Evolutionary conservation across 2,888 invertebrate genomes (phyloP).

Genomic region (Thecocarcelia acutangulata): DNA sequence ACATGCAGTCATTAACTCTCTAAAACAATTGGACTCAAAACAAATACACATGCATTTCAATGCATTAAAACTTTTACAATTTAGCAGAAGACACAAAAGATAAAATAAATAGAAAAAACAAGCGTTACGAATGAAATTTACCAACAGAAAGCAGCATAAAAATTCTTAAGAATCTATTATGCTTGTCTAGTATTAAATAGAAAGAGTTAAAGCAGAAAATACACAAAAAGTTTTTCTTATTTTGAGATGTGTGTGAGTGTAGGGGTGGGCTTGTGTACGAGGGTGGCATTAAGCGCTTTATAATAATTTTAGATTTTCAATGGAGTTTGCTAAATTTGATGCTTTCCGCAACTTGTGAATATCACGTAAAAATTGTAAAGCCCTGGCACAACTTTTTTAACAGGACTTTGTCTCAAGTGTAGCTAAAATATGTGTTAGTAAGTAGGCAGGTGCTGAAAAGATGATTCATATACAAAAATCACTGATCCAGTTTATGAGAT

Average conservation of each 20-base stretch:
- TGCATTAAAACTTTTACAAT: conserved; percentile 1
- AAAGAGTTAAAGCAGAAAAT: conserved; percentile 13
- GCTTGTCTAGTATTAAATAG: conserved; percentile 31
- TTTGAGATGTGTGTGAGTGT: too few relatives aligned
- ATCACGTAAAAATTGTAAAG: too few relatives aligned
- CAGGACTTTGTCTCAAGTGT: too few relatives aligned
- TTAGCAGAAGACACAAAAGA: conserved; percentile 6
- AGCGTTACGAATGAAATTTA: background rate
- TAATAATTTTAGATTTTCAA: too few relatives aligned
- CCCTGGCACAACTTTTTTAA: too few relatives aligned
- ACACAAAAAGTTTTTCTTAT: background rate
- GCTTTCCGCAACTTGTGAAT: too few relatives aligned
- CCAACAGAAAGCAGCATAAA: conserved; percentile 16
- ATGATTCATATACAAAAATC: too few relatives aligned
- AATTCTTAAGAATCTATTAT: conserved; percentile 42
- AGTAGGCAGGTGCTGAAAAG: too few relatives aligned
- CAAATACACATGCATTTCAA: background rate
- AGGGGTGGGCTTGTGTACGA: background rate
- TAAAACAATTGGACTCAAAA: background rate
- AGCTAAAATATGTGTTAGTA: too few relatives aligned
- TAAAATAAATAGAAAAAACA: conserved; percentile 5
- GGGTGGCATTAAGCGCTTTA: background rate
- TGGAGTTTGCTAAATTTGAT: too few relatives aligned
- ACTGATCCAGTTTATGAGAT: too few relatives aligned
- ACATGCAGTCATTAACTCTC: background rate